These are phyloP conservation scores for Piezodorus guildinii DNA, from an alignment of 1,140 invertebrate species.

Conservation along the genomic window DNA sequence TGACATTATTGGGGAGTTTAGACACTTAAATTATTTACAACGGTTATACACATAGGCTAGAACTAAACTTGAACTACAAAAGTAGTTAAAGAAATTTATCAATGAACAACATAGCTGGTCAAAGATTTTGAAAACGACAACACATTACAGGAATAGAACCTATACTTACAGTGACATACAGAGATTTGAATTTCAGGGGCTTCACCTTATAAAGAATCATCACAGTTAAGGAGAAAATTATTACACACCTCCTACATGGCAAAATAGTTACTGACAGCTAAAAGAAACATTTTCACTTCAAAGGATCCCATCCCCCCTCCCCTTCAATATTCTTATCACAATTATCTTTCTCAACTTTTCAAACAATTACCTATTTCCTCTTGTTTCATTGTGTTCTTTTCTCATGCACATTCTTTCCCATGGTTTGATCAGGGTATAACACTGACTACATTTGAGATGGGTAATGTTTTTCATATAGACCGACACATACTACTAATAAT, in stretches of 20 bases:
- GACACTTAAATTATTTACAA: too few species aligned
- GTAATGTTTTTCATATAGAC: too few species aligned
- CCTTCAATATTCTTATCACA: not conserved
- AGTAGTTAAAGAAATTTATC: too few species aligned
- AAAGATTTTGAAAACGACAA: too few species aligned
- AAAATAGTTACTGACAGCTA: not conserved
- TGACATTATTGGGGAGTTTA: too few species aligned
- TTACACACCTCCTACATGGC: not conserved
- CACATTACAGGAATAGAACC: too few species aligned
- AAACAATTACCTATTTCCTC: constrained; percentile 10
- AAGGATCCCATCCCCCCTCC: not conserved
- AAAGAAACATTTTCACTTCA: constrained; percentile 3
- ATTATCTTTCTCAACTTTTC: constrained; percentile 12
- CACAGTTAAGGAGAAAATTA: not conserved
- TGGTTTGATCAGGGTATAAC: too few species aligned
- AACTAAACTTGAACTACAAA: too few species aligned
- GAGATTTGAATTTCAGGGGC: constrained; percentile 20
- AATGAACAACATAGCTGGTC: too few species aligned
- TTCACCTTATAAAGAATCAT: constrained; percentile 22
- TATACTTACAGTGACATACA: constrained; percentile 19
- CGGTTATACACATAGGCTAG: too few species aligned
- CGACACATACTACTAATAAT: too few species aligned
- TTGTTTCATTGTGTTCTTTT: not conserved
- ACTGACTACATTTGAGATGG: too few species aligned
- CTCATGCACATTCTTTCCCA: not conserved